These are phyloP conservation scores for Cinclus cinclus DNA, from an alignment of 2,113 vertebrate genomes.

Conservation along the genomic window DNA sequence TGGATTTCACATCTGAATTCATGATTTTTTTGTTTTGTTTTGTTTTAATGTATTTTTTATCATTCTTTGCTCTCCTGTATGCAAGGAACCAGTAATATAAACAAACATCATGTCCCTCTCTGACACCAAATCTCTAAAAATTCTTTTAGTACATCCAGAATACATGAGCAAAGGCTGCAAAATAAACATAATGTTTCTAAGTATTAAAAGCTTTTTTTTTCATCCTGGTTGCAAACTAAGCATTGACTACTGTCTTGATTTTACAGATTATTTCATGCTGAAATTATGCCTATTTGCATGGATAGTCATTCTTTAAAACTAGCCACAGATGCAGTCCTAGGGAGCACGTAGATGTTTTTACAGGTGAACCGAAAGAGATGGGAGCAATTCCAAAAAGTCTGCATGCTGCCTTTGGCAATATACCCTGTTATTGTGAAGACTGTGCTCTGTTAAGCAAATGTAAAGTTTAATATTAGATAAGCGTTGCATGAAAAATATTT, in stretches of 20 bases:
- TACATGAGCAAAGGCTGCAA: slow-evolving; percentile 3
- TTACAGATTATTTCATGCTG: slow-evolving; percentile 81
- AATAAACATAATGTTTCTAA: slow-evolving; percentile 15
- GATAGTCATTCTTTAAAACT: slow-evolving; percentile 85
- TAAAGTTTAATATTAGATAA: slow-evolving; percentile 83
- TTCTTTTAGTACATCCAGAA: slow-evolving; percentile 25
- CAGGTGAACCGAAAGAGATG: slow-evolving; percentile 88
- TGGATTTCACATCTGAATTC: slow-evolving; percentile 3
- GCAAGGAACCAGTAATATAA: slow-evolving; percentile 13
- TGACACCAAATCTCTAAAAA: slow-evolving; percentile 44
- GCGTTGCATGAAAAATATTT: slow-evolving; percentile 69
- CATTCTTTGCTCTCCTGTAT: slow-evolving; percentile 14
- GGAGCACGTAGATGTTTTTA: slow-evolving; percentile 87
- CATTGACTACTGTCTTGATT: slow-evolving; percentile 72
- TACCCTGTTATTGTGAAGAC: slow-evolving; percentile 85
- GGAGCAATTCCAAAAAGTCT: slow-evolving; percentile 82
- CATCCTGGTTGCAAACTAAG: slow-evolving; percentile 51
- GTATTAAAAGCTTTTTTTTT: not conserved
- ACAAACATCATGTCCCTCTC: not conserved
- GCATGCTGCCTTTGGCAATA: slow-evolving; percentile 83
- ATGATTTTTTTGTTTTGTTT: not conserved
- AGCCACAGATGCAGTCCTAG: slow-evolving; percentile 84
- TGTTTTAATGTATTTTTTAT: not conserved
- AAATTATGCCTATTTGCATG: slow-evolving; percentile 85
- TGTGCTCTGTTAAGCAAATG: slow-evolving; percentile 81